Percentiles rank a stretch among this genome's conserved stretches.
These are phyloP conservation scores for Ginglymostoma cirratum DNA, from an alignment of 2,113 vertebrate species.

Conservation along the genomic window DNA sequence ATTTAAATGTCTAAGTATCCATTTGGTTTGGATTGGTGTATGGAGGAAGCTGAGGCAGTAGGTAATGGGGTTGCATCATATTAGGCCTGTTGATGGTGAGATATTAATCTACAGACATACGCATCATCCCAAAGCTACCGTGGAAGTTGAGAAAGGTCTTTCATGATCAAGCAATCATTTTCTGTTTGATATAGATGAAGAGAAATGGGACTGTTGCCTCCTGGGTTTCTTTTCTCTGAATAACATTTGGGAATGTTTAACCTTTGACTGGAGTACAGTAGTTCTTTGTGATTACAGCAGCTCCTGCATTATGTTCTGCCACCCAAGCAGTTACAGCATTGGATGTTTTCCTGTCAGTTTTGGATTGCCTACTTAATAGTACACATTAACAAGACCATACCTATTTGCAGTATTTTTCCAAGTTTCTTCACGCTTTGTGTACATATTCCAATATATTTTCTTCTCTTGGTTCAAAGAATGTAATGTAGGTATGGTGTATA, in stretches of 20 bases:
- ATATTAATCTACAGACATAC: background rate
- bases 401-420: background rate
- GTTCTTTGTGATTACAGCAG: conserved; percentile 26
- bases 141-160: background rate
- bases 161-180: background rate
- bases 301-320: background rate
- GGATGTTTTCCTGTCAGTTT: background rate
- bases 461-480: background rate
- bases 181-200: background rate
- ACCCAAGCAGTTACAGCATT: background rate
- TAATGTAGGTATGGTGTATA: background rate
- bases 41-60: background rate
- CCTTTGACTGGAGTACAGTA: background rate
- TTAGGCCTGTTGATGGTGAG: background rate
- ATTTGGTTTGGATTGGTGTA: background rate
- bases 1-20: background rate
- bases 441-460: background rate
- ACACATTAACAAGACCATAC: background rate
- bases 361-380: background rate
- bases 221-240: conserved; percentile 1
- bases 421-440: too few species aligned
- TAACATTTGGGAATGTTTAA: conserved; percentile 3
- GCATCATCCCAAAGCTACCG: background rate
- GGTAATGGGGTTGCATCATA: background rate
- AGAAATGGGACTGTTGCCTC: background rate